A percentile compares a stretch with the other conserved stretches of the same genome.
Conservation (phyloP, 2,888 invertebrate species). For the Parapristionchus giblindavisi region DNA sequence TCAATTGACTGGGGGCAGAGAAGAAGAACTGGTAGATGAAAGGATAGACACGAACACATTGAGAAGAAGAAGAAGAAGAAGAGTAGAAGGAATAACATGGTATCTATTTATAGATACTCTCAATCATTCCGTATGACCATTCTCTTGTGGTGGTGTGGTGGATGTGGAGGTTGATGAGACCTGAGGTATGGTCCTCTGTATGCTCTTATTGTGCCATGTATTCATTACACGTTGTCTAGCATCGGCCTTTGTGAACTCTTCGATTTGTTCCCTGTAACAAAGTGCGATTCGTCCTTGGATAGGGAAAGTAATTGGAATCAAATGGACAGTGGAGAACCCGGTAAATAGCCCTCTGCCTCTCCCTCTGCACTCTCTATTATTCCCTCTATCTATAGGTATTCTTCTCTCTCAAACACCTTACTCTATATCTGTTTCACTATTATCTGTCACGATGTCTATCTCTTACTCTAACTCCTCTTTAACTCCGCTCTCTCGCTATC, state of each 20-base stretch:
- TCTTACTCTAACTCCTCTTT: too few species aligned
- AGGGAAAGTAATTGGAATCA: not conserved
- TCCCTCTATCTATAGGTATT: too few species aligned
- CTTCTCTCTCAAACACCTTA: too few species aligned
- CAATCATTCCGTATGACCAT: not conserved
- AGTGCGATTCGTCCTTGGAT: not conserved
- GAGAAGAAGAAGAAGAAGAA: too few species aligned
- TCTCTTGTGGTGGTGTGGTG: conserved; percentile 20
- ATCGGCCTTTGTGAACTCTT: conserved; percentile 53
- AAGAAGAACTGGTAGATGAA: not conserved
- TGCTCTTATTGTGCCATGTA: conserved; percentile 51
- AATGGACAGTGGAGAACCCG: conserved; percentile 11
- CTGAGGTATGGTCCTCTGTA: conserved; percentile 21
- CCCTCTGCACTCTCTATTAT: too few species aligned
- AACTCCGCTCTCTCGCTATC: too few species aligned
- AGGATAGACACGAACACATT: not conserved
- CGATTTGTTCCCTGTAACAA: conserved; percentile 53
- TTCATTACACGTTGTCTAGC: conserved; percentile 53
- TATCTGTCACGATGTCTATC: too few species aligned
- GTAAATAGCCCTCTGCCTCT: conserved; percentile 24
- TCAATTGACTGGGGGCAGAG: not conserved
- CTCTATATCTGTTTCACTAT: too few species aligned
- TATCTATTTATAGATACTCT: not conserved
- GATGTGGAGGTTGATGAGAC: not conserved
- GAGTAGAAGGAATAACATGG: not conserved